Evolutionary conservation across 2,888 invertebrate species (phyloP), one percentile per base, ranked within the genome.

Genomic region (Drosophila greeni): DNA sequence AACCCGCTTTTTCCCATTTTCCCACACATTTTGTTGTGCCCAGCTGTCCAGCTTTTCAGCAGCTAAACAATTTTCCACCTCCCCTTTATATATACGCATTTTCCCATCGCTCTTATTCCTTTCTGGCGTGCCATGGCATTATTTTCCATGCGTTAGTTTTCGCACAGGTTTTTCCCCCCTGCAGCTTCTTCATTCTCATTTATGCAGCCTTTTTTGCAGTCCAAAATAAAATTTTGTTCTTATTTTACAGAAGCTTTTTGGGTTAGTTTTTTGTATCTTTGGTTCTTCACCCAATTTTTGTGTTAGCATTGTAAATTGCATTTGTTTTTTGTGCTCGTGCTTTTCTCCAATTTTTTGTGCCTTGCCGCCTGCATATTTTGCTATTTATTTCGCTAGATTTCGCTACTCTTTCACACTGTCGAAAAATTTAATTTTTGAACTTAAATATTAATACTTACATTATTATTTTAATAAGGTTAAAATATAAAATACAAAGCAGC

Each of bases 291-390:
- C 42, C 52, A 61, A 61, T 70, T 68, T 70, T 58, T 74, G 55
- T 66, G 75, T 80, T 70, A 75, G 83, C 75, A 76, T 80, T 60
- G 75, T 55, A 77, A 80, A 77, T 75, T 77, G 70, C 59, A 62
- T 76, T 76, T 72, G 61, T 65, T 80, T 77, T 65, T 39, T 31
- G 55, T 45, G n/a, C 11, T 47, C 47, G 14, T 47, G 31, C 48
- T 23, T 16, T 45, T 53, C 36, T 48, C 9, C 2, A 26, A 23
- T 58, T 55, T 33, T 48, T 31, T 40, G n/a, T n/a, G 24, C 33
- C 34, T 37, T 37, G 55, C 29, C 18, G 60, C 36, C 48, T 65
- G 65, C 42, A 62, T 62, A 43, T 51, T 65, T 60, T 49, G 33
- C 59, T 52, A 59, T 68, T 67, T 67, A 66, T 49, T 66, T 66